A percentile compares a stretch with the other conserved stretches of the same genome.
Evolutionary conservation across 1,140 invertebrate species (phyloP).

Genomic region (Rhizoglyphus robini): DNA sequence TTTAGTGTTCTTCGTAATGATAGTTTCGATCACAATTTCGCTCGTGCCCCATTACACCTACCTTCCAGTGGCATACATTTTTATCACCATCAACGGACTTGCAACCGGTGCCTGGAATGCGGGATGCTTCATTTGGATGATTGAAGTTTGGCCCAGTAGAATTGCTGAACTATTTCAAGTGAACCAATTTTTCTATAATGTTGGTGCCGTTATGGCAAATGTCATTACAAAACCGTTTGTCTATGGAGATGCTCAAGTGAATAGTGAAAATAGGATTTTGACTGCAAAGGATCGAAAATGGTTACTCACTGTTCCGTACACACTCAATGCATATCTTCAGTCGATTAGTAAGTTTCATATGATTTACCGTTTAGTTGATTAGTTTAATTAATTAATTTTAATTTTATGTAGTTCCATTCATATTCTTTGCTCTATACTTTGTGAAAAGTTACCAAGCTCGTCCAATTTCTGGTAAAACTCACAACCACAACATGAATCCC

Average conservation of each 20-base stretch:
- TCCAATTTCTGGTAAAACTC: background rate
- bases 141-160: background rate
- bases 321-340: background rate
- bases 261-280: background rate
- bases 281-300: background rate
- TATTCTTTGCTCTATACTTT: constrained; percentile 4
- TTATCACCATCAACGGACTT: background rate
- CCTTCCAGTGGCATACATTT: background rate
- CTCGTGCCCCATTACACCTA: background rate
- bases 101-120: background rate
- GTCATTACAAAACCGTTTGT: background rate
- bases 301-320: background rate
- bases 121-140: background rate
- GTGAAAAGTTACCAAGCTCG: background rate
- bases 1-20: background rate
- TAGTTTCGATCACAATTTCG: background rate
- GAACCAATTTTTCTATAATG: background rate
- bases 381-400: background rate
- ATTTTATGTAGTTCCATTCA: background rate
- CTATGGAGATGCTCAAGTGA: background rate
- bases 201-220: background rate
- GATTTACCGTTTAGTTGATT: background rate
- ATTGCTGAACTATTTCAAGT: background rate
- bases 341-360: background rate
- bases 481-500: background rate